phyloP scores from a whole-genome alignment of 2,113 vertebrate genomes.

The Alexandromys fortis region DNA sequence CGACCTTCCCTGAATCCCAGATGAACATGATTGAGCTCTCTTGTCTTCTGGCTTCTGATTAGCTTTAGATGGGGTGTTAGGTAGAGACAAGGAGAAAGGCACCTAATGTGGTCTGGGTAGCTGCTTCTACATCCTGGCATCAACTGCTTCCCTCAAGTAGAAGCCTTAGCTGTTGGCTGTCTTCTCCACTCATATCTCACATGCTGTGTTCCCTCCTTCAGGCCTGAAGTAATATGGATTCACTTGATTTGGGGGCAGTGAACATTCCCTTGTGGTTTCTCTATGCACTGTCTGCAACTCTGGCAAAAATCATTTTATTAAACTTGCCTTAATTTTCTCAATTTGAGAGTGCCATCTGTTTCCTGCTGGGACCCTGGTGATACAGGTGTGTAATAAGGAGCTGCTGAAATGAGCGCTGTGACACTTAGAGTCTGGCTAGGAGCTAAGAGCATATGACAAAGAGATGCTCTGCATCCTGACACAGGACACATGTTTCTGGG shows the following conservation, averaged over 20 bases:
- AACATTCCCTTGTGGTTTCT: not conserved
- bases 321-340: slow-evolving; percentile 19
- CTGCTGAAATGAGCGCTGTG: not conserved
- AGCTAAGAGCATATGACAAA: not conserved
- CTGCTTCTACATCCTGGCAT: not conserved
- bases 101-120: not conserved
- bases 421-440: not conserved
- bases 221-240: not conserved
- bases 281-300: not conserved
- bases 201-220: not conserved
- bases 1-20: not conserved
- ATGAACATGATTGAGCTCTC: not conserved
- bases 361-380: not conserved
- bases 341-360: slow-evolving; percentile 47
- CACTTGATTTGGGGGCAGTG: not conserved
- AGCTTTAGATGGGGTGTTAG: not conserved
- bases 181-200: not conserved
- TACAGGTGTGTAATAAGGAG: slow-evolving; percentile 25
- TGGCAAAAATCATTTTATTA: slow-evolving; percentile 44
- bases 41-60: not conserved
- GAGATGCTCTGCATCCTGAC: not conserved
- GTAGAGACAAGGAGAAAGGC: not conserved
- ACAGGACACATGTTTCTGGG: not conserved
- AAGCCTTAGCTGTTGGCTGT: not conserved
- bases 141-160: not conserved